Evolutionary conservation across 2,888 invertebrate genomes (phyloP).

Genomic region (Temnothorax unifasciatus): DNA sequence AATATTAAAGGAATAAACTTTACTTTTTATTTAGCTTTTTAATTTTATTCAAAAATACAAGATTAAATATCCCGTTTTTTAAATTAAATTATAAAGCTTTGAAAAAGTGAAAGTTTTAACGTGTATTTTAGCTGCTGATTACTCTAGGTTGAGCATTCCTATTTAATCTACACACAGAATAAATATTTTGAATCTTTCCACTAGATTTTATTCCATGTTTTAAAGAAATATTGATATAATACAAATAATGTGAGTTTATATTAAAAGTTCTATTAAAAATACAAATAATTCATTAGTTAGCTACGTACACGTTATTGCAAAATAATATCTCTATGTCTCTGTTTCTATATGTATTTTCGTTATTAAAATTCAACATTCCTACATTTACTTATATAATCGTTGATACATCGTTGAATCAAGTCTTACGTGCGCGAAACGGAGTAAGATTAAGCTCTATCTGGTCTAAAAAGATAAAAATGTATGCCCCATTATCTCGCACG

Average conservation of each 20-base stretch:
- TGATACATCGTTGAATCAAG: neutral
- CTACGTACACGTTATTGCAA: neutral
- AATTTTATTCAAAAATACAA: neutral
- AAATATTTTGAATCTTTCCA: neutral
- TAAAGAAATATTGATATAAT: neutral
- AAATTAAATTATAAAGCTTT: neutral
- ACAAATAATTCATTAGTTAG: neutral
- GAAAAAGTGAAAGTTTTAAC: neutral
- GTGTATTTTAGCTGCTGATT: neutral
- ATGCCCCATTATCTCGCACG: neutral
- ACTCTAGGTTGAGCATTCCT: neutral
- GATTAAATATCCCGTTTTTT: neutral
- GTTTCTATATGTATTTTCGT: neutral
- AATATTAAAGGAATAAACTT: neutral
- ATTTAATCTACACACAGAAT: neutral
- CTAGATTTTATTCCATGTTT: neutral
- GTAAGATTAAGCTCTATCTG: neutral
- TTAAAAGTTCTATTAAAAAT: neutral
- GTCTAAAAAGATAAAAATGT: slow-evolving; percentile 20
- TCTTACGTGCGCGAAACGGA: neutral
- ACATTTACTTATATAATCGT: neutral
- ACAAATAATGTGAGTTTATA: neutral
- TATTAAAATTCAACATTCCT: neutral
- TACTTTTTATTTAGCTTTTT: neutral
- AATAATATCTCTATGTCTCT: neutral